Conservation (phyloP, 2,888 invertebrate species). For the Amphipyra tragopoginis region DNA sequence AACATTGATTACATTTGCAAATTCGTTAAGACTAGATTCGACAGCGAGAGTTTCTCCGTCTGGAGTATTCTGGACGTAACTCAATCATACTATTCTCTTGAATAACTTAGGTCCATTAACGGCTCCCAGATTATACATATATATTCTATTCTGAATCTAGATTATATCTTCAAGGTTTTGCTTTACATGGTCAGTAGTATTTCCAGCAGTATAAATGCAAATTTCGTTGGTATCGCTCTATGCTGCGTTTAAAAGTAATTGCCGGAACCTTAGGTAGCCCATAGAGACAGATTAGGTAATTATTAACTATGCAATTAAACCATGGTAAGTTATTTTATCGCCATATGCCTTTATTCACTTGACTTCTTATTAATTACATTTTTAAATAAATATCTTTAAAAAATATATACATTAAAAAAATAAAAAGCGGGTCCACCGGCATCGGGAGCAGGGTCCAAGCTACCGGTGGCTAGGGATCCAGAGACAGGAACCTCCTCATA, state of each 20-base stretch:
- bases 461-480: no score
- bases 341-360: no score
- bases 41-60: constrained; percentile 17
- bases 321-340: no score
- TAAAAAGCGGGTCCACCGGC: no score
- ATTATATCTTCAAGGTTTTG: neutral
- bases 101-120: constrained; percentile 28
- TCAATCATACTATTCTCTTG: constrained; percentile 21
- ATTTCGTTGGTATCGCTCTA: neutral
- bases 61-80: constrained; percentile 8
- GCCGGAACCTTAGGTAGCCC: no score
- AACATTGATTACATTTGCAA: constrained; percentile 47
- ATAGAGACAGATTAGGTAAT: no score
- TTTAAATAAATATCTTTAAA: no score
- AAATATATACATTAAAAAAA: no score
- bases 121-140: neutral
- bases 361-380: no score
- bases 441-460: no score
- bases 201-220: neutral
- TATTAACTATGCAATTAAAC: no score
- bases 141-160: neutral
- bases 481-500: no score
- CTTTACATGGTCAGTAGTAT: neutral
- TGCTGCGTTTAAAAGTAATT: neutral
- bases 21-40: constrained; percentile 11